Percentiles rank a stretch among this genome's conserved stretches.
Conservation (phyloP, 2,888 invertebrate genomes). For the Chalcosyrphus nemorum region DNA sequence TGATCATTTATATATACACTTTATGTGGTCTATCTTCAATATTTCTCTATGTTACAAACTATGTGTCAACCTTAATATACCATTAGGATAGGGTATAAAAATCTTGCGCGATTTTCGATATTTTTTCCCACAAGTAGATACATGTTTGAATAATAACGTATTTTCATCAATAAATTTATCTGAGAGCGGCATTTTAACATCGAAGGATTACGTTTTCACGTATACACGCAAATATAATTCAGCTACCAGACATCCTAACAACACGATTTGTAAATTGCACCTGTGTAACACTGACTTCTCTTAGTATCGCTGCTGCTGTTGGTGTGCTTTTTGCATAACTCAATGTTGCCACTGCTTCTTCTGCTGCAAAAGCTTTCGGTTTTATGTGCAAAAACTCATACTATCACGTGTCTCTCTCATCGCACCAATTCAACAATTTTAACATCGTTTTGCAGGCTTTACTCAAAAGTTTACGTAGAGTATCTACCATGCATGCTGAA, state of each 20-base stretch:
- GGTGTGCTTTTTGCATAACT: constrained; percentile 64
- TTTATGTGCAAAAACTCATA: constrained; percentile 56
- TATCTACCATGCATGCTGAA: constrained; percentile 34
- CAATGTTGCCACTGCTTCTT: constrained; percentile 32
- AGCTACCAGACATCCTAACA: not conserved
- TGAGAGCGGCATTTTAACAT: not conserved
- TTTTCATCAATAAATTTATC: constrained; percentile 6
- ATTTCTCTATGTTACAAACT: too few relatives aligned
- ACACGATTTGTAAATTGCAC: constrained; percentile 56
- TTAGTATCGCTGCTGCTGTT: constrained; percentile 3
- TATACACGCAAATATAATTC: not conserved
- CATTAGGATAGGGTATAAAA: too few relatives aligned
- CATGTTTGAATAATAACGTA: too few relatives aligned
- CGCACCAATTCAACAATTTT: constrained; percentile 59
- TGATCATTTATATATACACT: too few relatives aligned
- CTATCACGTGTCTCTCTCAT: constrained; percentile 53
- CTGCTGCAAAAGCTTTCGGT: constrained; percentile 49
- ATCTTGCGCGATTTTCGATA: too few relatives aligned
- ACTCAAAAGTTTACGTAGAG: constrained; percentile 63
- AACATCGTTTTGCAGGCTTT: constrained; percentile 70
- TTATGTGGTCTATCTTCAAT: too few relatives aligned
- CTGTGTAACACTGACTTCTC: constrained; percentile 47
- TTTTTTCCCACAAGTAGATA: too few relatives aligned
- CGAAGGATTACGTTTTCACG: not conserved
- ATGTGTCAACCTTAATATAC: too few relatives aligned